Evolutionary conservation across 2,113 vertebrate species (phyloP).

Genomic region (Osmerus eperlanus): DNA sequence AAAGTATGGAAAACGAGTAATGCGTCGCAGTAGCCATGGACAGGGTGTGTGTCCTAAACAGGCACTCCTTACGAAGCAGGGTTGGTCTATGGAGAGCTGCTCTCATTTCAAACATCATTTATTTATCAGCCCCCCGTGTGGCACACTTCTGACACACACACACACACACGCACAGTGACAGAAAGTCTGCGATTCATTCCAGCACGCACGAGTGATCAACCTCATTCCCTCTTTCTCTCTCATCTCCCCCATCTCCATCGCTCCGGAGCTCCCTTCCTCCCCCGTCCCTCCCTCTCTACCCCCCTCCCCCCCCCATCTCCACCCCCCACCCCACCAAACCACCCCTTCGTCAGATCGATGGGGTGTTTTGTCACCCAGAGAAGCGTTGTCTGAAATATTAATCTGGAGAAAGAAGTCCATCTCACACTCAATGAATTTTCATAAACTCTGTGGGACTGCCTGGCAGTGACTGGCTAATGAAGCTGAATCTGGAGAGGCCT

Average conservation of each 20-base stretch:
- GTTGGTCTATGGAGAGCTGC: constrained; percentile 71
- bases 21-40: not conserved
- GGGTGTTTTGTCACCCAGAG: constrained; percentile 62
- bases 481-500: constrained; percentile 31
- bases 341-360: constrained; percentile 56
- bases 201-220: constrained; percentile 62
- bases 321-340: too few species aligned
- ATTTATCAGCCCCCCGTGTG: constrained; percentile 68
- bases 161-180: constrained; percentile 18
- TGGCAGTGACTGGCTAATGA: constrained; percentile 52
- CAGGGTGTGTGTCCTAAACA: constrained; percentile 47
- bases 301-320: constrained; percentile 22
- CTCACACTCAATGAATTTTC: constrained; percentile 68
- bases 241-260: constrained; percentile 15
- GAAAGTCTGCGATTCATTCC: constrained; percentile 30
- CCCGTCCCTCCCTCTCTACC: constrained; percentile 15
- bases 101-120: constrained; percentile 76
- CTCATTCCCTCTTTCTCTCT: constrained; percentile 60
- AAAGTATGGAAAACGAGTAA: too few species aligned
- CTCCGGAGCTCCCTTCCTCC: constrained; percentile 30
- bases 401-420: constrained; percentile 57
- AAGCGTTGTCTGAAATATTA: constrained; percentile 61
- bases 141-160: constrained; percentile 23
- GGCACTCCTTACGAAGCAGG: constrained; percentile 58
- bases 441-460: constrained; percentile 53